Conservation (phyloP, 2,888 invertebrate species). For the Lepidocyrtoides sp. region DNA sequence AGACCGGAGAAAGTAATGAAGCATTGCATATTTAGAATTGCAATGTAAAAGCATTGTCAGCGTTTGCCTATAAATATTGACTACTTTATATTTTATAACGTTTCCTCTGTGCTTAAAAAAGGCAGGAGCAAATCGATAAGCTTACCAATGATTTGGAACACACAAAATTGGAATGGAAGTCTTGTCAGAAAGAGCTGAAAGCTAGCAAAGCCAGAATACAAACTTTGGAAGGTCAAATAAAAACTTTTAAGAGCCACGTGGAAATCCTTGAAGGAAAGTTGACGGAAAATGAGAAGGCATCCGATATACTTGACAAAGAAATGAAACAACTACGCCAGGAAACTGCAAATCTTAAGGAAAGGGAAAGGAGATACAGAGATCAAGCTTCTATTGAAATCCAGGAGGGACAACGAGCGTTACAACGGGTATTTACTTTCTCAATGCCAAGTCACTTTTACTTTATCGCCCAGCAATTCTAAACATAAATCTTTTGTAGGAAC, state of each 20-base stretch:
- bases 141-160: slow-evolving; percentile 89
- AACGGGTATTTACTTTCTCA: slow-evolving; percentile 70
- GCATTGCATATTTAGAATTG: too few species aligned
- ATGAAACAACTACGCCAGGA: slow-evolving; percentile 76
- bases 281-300: slow-evolving; percentile 89
- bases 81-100: too few species aligned
- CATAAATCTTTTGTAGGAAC: slow-evolving; percentile 73
- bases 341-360: slow-evolving; percentile 68
- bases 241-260: slow-evolving; percentile 89
- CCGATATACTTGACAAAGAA: slow-evolving; percentile 57
- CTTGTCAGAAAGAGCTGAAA: slow-evolving; percentile 86
- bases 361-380: slow-evolving; percentile 79
- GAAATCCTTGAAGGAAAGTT: slow-evolving; percentile 89
- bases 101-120: too few species aligned
- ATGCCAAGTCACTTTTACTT: too few species aligned
- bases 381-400: slow-evolving; percentile 76
- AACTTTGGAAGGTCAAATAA: slow-evolving; percentile 90
- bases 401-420: slow-evolving; percentile 73
- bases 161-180: slow-evolving; percentile 89
- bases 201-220: slow-evolving; percentile 89
- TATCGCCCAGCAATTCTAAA: too few species aligned
- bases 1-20: slow-evolving; percentile 74
- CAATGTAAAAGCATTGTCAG: too few species aligned
- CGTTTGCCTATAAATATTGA: too few species aligned
- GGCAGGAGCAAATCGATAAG: slow-evolving; percentile 89